These are phyloP conservation scores for Malacoctenus gilli DNA, from an alignment of 2,797 vertebrate genomes.

Conservation along the genomic window DNA sequence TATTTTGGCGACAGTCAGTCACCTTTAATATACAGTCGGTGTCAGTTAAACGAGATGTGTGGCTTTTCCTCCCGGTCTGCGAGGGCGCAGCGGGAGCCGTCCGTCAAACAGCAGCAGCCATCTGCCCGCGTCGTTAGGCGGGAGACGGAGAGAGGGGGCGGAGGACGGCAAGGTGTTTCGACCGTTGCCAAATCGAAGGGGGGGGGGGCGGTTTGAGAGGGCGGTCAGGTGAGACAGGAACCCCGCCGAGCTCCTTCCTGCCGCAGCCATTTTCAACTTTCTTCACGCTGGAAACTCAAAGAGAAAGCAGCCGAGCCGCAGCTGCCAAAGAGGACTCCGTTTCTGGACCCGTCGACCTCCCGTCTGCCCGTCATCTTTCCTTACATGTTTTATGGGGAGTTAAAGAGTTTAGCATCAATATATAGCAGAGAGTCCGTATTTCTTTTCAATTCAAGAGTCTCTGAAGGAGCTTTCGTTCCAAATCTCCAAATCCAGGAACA, in stretches of 20 bases:
- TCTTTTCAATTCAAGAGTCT: no score
- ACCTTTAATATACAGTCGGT: constrained; percentile 20
- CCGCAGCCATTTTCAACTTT: constrained; percentile 21
- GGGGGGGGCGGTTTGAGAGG: constrained; percentile 22
- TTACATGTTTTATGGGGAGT: not conserved
- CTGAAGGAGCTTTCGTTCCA: no score
- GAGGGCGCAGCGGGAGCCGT: constrained; percentile 21
- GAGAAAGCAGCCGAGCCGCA: not conserved
- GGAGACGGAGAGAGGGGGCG: constrained; percentile 3
- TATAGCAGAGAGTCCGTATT: no score
- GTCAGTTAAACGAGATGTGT: constrained; percentile 15
- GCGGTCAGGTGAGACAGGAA: constrained; percentile 39
- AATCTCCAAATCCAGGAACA: no score
- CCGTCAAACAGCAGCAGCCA: constrained; percentile 39
- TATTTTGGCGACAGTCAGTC: not conserved
- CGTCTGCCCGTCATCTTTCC: not conserved
- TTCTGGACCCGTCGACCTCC: not conserved
- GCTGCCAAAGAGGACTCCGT: not conserved
- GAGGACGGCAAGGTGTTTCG: constrained; percentile 14
- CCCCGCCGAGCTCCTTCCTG: constrained; percentile 14
- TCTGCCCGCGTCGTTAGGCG: constrained; percentile 45
- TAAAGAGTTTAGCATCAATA: no score
- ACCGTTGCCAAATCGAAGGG: constrained; percentile 32
- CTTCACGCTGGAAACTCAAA: constrained; percentile 20
- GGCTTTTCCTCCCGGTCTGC: constrained; percentile 6